Conservation (phyloP, 2,888 invertebrate species). For the Eurytoma adleriae region DNA sequence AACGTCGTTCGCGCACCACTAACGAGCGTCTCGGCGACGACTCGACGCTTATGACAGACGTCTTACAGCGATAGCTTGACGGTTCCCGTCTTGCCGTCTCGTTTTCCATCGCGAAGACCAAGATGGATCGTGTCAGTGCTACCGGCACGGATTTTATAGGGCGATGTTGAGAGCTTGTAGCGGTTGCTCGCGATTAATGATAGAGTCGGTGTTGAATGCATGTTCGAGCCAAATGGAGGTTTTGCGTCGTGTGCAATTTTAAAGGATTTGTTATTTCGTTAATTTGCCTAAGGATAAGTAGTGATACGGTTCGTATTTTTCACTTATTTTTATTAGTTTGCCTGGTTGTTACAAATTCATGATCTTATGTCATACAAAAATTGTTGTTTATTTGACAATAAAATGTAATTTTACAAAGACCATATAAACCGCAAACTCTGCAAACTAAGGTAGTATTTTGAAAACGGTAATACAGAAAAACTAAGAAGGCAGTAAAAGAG, state of each 20-base stretch:
- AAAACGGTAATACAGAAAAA: background rate
- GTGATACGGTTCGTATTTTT: background rate
- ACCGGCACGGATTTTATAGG: too few species aligned
- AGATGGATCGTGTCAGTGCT: too few species aligned
- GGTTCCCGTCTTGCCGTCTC: background rate
- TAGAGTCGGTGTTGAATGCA: background rate
- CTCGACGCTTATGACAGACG: slow-evolving; percentile 62
- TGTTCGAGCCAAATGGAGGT: background rate
- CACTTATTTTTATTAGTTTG: too few species aligned
- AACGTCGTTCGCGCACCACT: slow-evolving; percentile 63
- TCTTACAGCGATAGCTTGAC: slow-evolving; percentile 52
- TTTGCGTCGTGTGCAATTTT: too few species aligned
- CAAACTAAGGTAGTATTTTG: too few species aligned
- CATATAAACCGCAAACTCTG: too few species aligned
- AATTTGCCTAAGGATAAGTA: background rate
- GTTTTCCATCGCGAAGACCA: background rate
- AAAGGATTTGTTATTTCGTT: background rate
- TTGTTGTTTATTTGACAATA: too few species aligned
- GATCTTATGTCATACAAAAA: too few species aligned
- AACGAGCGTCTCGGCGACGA: slow-evolving; percentile 64
- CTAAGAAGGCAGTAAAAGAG: background rate
- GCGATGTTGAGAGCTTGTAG: too few species aligned
- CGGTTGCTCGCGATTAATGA: background rate
- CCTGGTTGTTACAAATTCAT: too few species aligned
- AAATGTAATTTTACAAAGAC: too few species aligned